phyloP scores from a whole-genome alignment of 1,140 invertebrate genomes.

The Teleopsis dalmanni region DNA sequence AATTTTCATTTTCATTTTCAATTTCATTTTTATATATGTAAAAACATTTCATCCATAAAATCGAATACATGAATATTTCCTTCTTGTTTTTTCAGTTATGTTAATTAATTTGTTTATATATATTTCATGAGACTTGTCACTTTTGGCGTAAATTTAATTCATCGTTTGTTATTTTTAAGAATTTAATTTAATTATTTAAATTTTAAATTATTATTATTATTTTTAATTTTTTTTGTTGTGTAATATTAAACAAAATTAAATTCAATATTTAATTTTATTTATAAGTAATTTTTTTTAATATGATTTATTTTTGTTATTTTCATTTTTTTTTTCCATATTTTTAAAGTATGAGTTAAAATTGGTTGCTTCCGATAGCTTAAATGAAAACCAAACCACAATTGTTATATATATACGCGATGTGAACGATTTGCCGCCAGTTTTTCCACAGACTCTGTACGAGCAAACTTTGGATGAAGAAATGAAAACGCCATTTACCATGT shows the following conservation, averaged over 20 bases:
- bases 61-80: too few species aligned
- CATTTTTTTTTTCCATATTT: slow-evolving; percentile 4
- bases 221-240: not conserved
- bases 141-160: too few species aligned
- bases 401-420: slow-evolving; percentile 69
- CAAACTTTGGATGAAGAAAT: slow-evolving; percentile 61
- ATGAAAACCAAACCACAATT: slow-evolving; percentile 73
- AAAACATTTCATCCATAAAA: too few species aligned
- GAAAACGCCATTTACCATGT: slow-evolving; percentile 52
- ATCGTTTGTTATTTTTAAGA: too few species aligned
- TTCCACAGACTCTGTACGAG: slow-evolving; percentile 62
- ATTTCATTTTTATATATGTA: too few species aligned
- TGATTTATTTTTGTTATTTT: not conserved
- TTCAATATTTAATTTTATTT: not conserved
- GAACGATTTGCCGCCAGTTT: slow-evolving; percentile 74
- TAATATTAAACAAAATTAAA: not conserved
- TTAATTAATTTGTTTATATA: too few species aligned
- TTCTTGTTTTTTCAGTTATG: too few species aligned
- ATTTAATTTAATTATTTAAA: not conserved
- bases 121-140: too few species aligned
- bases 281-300: not conserved
- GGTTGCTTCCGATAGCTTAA: slow-evolving; percentile 77
- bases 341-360: slow-evolving; percentile 74
- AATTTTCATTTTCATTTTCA: too few species aligned
- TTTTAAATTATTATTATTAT: slow-evolving; percentile 4